phyloP scores from a whole-genome alignment of 2,888 invertebrate species.

The Tenthredo amoena region DNA sequence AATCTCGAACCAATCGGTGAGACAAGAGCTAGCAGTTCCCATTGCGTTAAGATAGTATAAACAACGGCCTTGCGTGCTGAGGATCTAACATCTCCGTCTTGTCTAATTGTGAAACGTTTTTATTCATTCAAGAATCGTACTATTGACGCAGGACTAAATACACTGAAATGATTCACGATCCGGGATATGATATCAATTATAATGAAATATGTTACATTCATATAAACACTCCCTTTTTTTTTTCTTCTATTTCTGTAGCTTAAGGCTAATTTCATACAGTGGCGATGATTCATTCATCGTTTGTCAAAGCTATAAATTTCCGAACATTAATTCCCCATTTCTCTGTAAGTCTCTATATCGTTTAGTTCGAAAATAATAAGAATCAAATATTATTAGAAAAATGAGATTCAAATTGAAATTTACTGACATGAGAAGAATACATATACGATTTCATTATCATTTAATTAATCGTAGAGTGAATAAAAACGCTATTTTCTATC shows the following conservation, averaged over 20 bases:
- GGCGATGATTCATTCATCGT: neutral
- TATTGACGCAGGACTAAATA: slow-evolving; percentile 60
- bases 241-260: neutral
- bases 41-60: neutral
- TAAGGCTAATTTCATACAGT: neutral
- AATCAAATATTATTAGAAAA: no score
- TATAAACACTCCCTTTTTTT: neutral
- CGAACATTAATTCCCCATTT: no score
- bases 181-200: neutral
- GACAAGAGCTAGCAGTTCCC: no score
- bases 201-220: neutral
- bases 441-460: no score
- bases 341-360: no score
- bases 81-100: neutral
- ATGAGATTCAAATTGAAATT: no score
- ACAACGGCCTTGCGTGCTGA: neutral
- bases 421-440: no score
- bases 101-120: slow-evolving; percentile 50
- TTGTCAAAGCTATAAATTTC: neutral
- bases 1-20: neutral
- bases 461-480: no score
- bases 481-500: no score
- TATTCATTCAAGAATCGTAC: slow-evolving; percentile 65
- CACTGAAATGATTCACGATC: slow-evolving; percentile 23
- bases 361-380: no score